Percentiles rank a stretch among this genome's conserved stretches.
These are phyloP conservation scores for Aphidius colemani DNA, from an alignment of 2,888 invertebrate species.

Conservation along the genomic window DNA sequence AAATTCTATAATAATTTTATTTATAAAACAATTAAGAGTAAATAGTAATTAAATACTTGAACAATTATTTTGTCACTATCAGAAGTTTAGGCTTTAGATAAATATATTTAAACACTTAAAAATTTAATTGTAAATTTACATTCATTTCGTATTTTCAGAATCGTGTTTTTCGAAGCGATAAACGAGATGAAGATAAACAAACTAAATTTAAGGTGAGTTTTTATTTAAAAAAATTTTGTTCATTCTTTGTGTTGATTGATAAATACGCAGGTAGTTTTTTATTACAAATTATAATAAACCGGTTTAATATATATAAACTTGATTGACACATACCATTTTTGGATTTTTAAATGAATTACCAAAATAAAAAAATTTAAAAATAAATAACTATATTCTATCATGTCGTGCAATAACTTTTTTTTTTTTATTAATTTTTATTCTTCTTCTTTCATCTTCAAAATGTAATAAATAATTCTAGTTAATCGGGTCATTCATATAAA, in stretches of 20 bases:
- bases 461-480: slow-evolving; percentile 31
- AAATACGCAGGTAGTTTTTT: too few species aligned
- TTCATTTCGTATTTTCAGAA: slow-evolving; percentile 42
- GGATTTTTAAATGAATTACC: slow-evolving; percentile 27
- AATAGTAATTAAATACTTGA: too few species aligned
- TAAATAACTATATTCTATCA: too few species aligned
- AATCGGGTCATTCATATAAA: slow-evolving; percentile 32
- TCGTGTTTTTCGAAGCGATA: slow-evolving; percentile 41
- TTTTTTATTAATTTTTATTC: not conserved
- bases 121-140: too few species aligned
- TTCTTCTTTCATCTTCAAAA: slow-evolving; percentile 9
- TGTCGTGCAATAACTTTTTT: slow-evolving; percentile 24
- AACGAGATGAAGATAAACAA: slow-evolving; percentile 43
- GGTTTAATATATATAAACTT: too few species aligned
- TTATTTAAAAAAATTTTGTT: not conserved
- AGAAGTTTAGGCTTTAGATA: too few species aligned
- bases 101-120: too few species aligned
- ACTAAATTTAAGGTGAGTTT: slow-evolving; percentile 47
- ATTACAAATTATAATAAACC: too few species aligned
- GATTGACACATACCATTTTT: not conserved
- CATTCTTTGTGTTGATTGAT: too few species aligned
- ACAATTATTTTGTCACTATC: too few species aligned
- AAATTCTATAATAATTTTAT: too few species aligned
- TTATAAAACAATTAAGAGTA: too few species aligned
- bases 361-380: slow-evolving; percentile 14